Conservation (phyloP, 2,888 invertebrate species). For the Heliconius cydno region DNA sequence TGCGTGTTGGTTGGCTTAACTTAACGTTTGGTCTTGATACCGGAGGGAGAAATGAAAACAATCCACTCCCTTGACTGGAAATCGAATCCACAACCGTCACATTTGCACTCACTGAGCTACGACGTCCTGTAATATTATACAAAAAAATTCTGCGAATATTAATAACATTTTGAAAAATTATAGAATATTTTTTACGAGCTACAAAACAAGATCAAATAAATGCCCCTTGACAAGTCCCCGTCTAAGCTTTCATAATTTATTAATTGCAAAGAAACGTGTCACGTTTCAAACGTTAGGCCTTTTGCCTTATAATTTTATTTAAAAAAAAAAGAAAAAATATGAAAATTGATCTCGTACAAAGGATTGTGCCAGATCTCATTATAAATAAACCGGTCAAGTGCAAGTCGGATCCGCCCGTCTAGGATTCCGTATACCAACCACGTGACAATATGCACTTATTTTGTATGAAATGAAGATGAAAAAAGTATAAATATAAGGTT, state of each 20-base stretch:
- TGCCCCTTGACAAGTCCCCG: conserved; percentile 1
- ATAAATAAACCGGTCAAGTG: background rate
- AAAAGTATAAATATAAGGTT: background rate
- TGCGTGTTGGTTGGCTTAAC: too few species aligned
- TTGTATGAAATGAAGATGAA: background rate
- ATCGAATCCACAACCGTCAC: background rate
- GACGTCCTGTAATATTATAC: background rate
- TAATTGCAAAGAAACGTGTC: conserved; percentile 10
- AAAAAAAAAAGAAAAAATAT: background rate
- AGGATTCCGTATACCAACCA: background rate
- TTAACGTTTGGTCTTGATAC: too few species aligned
- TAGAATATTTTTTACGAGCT: background rate
- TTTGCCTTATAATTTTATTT: background rate
- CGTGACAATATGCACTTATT: background rate
- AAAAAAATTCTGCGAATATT: background rate
- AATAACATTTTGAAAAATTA: background rate
- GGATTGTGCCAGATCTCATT: background rate
- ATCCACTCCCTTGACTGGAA: too few species aligned
- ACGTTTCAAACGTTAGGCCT: conserved; percentile 7
- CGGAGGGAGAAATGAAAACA: too few species aligned
- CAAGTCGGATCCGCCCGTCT: background rate
- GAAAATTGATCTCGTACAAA: conserved; percentile 12
- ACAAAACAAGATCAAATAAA: background rate
- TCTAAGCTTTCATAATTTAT: conserved; percentile 10
- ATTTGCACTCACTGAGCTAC: background rate